Conservation (phyloP, 2,888 invertebrate genomes). For the Dryocosmus kuriphilus region DNA sequence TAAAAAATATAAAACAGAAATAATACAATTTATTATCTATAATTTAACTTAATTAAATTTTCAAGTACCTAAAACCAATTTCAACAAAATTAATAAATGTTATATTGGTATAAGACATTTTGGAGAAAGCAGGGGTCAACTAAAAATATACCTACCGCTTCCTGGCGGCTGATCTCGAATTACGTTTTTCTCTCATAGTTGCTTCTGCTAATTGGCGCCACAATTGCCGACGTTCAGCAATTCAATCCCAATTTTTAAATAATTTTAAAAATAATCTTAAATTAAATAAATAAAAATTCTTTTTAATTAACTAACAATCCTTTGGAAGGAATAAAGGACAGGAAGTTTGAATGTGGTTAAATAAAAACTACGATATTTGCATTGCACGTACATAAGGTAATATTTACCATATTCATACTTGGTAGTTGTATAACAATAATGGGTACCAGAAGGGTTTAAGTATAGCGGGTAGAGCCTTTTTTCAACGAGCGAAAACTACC, state of each 20-base stretch:
- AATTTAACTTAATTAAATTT: no score
- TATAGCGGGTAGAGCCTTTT: conserved; percentile 16
- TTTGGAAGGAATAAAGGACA: conserved; percentile 6
- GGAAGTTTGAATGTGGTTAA: not conserved
- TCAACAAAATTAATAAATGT: not conserved
- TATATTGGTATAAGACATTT: not conserved
- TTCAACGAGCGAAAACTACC: conserved; percentile 26
- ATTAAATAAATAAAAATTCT: not conserved
- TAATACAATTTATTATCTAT: not conserved
- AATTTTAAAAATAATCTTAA: not conserved
- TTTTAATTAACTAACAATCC: not conserved
- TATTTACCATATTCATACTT: conserved; percentile 40
- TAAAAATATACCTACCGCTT: conserved; percentile 5
- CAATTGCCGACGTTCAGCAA: not conserved
- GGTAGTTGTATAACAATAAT: conserved; percentile 39
- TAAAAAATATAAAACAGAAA: not conserved
- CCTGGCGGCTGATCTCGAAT: not conserved
- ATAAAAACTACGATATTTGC: conserved; percentile 30
- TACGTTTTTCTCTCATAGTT: conserved; percentile 6
- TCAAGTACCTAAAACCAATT: no score
- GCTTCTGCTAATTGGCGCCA: not conserved
- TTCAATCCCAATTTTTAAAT: not conserved
- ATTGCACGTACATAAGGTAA: conserved; percentile 40
- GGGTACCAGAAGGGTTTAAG: conserved; percentile 30
- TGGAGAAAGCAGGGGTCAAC: not conserved